Evolutionary conservation across 2,888 invertebrate genomes (phyloP).

Genomic region (Tipula helvola): DNA sequence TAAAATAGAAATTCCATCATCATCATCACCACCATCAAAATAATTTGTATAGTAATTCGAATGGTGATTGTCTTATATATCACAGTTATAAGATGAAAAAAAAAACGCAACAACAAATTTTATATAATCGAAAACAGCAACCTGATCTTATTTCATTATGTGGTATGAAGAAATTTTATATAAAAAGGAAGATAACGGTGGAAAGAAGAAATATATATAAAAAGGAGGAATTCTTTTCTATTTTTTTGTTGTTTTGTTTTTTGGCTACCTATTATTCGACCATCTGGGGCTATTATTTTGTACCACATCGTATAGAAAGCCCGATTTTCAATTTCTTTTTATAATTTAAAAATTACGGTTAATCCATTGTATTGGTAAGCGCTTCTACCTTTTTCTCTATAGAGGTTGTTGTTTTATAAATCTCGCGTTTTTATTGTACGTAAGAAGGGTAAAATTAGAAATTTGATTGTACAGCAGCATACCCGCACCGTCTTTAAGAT

Average conservation of each 20-base stretch:
- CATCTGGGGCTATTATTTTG: background rate
- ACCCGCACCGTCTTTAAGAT: background rate
- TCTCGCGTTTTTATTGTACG: background rate
- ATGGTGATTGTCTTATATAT: background rate
- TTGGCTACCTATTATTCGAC: background rate
- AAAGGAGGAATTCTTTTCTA: background rate
- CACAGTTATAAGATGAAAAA: background rate
- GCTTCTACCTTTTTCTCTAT: background rate
- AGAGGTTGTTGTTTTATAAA: background rate
- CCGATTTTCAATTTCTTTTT: background rate
- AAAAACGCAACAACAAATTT: background rate
- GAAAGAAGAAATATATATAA: background rate
- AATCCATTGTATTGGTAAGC: background rate
- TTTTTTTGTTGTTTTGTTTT: background rate
- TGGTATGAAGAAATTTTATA: background rate
- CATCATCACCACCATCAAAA: background rate
- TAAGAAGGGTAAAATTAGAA: background rate
- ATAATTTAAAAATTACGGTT: background rate
- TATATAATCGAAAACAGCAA: background rate
- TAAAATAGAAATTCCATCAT: background rate
- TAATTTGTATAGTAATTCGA: background rate
- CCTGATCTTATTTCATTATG: background rate
- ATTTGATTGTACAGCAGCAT: background rate
- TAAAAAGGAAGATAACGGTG: background rate
- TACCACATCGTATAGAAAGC: background rate